Percentiles rank a stretch among this genome's conserved stretches.
Conservation (phyloP, 2,797 vertebrate species). For the Anisognathus igniventris region DNA sequence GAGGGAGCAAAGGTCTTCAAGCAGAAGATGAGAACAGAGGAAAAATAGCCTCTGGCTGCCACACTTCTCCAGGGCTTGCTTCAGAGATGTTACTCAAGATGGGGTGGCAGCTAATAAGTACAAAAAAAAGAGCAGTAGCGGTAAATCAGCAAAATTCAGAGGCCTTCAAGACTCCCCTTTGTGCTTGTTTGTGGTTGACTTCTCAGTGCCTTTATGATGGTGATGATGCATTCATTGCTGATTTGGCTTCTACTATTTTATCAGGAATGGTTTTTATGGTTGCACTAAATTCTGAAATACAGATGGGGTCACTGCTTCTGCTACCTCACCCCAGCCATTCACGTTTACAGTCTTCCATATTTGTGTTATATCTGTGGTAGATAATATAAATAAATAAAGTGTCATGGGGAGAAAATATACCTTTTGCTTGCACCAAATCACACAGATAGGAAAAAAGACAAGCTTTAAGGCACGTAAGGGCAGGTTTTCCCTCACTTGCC, state of each 20-base stretch:
- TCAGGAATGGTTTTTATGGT: conserved; percentile 8
- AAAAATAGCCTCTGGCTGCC: conserved; percentile 45
- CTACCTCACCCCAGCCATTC: not conserved
- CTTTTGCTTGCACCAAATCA: not conserved
- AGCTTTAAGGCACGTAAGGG: not conserved
- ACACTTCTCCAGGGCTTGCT: not conserved
- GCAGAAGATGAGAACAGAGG: conserved; percentile 31
- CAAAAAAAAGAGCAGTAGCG: not conserved
- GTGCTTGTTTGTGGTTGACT: not conserved
- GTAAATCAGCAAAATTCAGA: not conserved
- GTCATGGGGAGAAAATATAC: not conserved
- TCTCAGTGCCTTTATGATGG: not conserved
- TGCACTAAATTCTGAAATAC: conserved; percentile 4
- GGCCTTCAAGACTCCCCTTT: not conserved
- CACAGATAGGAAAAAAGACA: not conserved
- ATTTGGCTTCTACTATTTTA: conserved; percentile 23
- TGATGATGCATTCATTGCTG: not conserved
- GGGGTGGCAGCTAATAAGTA: not conserved
- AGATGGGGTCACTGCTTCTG: not conserved
- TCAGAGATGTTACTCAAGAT: conserved; percentile 45
- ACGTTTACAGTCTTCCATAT: not conserved
- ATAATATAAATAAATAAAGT: not conserved
- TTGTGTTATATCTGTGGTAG: not conserved
- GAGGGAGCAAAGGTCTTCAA: conserved; percentile 63
- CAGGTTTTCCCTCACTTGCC: not conserved